Evolutionary conservation across 2,797 vertebrate genomes (phyloP).

Genomic region (Pantherophis vulpinus): DNA sequence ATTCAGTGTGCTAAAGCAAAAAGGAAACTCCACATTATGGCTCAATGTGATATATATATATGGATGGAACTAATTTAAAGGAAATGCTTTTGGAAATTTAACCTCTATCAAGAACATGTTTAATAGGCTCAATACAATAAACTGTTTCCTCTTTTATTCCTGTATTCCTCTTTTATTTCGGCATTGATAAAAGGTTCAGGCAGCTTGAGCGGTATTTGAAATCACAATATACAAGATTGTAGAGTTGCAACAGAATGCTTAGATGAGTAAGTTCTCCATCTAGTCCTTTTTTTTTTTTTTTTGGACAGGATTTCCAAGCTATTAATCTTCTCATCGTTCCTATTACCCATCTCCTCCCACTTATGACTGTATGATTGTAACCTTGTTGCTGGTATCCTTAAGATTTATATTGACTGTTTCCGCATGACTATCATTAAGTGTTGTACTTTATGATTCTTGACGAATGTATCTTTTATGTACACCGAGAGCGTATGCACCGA

Average conservation of each 20-base stretch:
- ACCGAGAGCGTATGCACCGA: too few species aligned
- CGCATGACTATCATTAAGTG: too few species aligned
- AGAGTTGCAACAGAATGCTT: not conserved
- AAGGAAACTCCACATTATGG: not conserved
- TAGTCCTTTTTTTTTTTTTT: not conserved
- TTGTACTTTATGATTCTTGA: too few species aligned
- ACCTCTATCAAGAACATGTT: not conserved
- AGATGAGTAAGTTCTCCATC: rapidly evolving
- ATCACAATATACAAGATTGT: not conserved
- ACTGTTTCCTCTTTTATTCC: not conserved
- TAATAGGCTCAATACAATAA: not conserved
- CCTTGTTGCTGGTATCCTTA: too few species aligned
- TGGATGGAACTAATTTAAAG: not conserved
- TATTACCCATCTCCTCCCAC: too few species aligned
- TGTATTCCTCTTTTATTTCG: not conserved
- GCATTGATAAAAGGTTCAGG: not conserved
- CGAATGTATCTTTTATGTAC: too few species aligned
- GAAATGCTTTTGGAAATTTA: not conserved
- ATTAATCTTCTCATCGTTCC: too few species aligned
- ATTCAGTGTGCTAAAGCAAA: not conserved
- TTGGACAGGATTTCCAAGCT: not conserved
- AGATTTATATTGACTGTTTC: too few species aligned
- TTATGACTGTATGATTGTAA: too few species aligned
- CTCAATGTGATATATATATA: not conserved
- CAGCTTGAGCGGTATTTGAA: not conserved